Evolutionary conservation across 92 coral and sea anemone species (phyloP), one percentile per base, ranked within the genome.

Genomic region (Muricea muricata): DNA sequence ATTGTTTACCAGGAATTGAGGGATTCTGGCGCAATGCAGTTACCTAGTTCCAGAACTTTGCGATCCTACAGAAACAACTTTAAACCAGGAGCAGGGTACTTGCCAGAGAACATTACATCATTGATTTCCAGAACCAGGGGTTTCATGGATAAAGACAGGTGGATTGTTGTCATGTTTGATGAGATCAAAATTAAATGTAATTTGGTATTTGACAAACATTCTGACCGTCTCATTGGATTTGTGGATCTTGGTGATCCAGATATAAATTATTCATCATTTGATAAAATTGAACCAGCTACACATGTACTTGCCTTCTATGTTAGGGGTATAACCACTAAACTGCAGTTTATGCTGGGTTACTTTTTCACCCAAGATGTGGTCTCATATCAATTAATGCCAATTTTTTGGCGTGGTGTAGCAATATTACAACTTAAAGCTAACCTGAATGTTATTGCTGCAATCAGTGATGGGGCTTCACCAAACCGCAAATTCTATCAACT

Each of bases 401-500:
- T 58, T 1, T 15, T 58, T 58, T 58, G 67, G 7, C 25, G 67
- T 23, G 67, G 30, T 23, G 67, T 58, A 18, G 67, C 30, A 5
- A 58, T 58, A 24, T 58, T 58, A 15, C 4, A 58, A 12, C 34
- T 58, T 1, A 58, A 58, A 5, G 1, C 8, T 5, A 58, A 58
- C 13, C 67, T 58, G 8, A 23, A 58, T 3, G 73, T 66, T 66
- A 18, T 66, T 66, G 73, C 73, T n/a, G 23, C 73, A 28, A 32
- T 29, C 42, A 28, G 40, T 28, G 73, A 66, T 66, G 73, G 73
- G 8, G 47, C 47, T 1, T 66, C 73, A 13, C 42, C 73, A 14
- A 66, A 66, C 18, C 37, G 73, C 30, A 66, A 26, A 20, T 66
- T 66, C 33, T 66, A 29, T 26, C 37, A 29, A 32, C 18, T 66